phyloP scores from a whole-genome alignment of 2,888 invertebrate genomes.

The Tachina grossa region DNA sequence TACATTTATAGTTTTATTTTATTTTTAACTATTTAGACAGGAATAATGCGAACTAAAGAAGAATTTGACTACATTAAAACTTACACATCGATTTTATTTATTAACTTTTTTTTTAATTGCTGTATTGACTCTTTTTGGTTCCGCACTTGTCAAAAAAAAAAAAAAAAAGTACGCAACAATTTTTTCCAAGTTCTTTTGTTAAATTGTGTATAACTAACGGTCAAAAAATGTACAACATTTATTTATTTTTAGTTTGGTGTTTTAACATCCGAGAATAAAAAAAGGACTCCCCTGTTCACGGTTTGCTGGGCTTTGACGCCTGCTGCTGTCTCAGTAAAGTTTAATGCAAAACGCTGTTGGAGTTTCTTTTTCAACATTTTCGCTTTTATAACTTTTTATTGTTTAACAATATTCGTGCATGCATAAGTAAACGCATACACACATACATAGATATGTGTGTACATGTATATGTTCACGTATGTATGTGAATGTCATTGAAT shows the following conservation, averaged over 20 bases:
- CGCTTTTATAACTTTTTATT: constrained; percentile 2
- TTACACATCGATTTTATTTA: constrained; percentile 1
- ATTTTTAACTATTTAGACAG: background rate
- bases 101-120: background rate
- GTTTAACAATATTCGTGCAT: constrained; percentile 15
- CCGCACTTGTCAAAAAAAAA: constrained; percentile 23
- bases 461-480: background rate
- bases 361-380: constrained; percentile 21
- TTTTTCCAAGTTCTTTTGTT: constrained; percentile 5
- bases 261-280: background rate
- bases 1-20: no score
- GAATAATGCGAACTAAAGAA: background rate
- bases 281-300: background rate
- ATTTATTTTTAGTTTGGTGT: background rate
- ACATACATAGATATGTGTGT: no score
- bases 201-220: constrained; percentile 31
- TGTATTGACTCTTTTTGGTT: constrained; percentile 28
- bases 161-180: background rate
- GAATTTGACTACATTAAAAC: constrained; percentile 18
- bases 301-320: background rate
- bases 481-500: background rate
- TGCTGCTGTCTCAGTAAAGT: background rate
- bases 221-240: constrained; percentile 3
- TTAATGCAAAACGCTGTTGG: constrained; percentile 11
- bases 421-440: background rate